Base-by-base conservation (phyloP, 64 coral and sea anemone genomes). In the Cladopsammia gracilis region DNA sequence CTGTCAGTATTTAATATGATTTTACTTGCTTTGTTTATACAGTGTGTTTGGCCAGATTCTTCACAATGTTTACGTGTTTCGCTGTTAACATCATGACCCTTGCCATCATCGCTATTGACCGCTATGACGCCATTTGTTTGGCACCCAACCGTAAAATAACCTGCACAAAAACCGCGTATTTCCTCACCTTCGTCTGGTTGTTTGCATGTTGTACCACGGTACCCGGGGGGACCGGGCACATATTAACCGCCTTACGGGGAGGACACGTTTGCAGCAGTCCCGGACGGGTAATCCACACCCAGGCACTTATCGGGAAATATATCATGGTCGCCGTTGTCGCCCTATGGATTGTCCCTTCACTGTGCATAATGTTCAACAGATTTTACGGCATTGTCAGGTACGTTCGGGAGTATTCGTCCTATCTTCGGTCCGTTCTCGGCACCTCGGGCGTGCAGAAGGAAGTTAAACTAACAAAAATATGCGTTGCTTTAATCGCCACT, bases 11-110 rank as follows among this genome's bases (percentile, higher is more conserved):
- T 72, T 8, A 15, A 5, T 45, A 45, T 45, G 7, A 46, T 43
- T 72, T 44, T 49, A 8, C 47, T 49, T 75, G 19, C 18, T 49
- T 20, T 18, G 12, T 14, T 49, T 19, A 7, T 25, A 48, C 47
- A 75, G 86, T 94, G 10, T 94, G 92, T 71, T 44, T 94, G 65
- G 64, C 92, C 0, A 57, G 92, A 4, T 94, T 94, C 46, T 89
- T 88, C 57, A 94, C 85, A 22, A 88, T 94, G 77, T 94, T 94
- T 62, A 83, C 75, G n/a, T 73, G 62, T 56, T 94, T 94, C 48
- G 92, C 92, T 20, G 86, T 94, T 8, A 94, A 94, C 16, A 83
- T 94, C 16, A 89, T 89, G 77, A 94, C 92, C 45, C 50, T 94
- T 56, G 86, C 92, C 5, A 64, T 52, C 5, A 94, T 94, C 15